phyloP scores from a whole-genome alignment of 1,140 invertebrate genomes.

The Brevipalpus yothersi region DNA sequence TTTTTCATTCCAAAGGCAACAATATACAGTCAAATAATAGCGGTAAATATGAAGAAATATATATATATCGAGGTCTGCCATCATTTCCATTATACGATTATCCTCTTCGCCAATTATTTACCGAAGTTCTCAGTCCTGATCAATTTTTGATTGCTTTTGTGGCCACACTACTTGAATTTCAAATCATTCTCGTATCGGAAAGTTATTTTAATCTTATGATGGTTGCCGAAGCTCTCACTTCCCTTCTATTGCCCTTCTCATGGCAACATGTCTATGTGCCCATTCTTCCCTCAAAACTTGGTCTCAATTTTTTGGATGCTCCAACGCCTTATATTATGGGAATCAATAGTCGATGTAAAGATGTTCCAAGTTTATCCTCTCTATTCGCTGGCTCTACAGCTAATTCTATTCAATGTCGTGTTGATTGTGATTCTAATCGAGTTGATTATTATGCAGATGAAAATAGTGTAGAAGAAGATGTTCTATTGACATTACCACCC shows the following conservation, averaged over 20 bases:
- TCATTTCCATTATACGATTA: slow-evolving; percentile 88
- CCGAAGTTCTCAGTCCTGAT: slow-evolving; percentile 51
- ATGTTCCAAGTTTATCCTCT: background rate
- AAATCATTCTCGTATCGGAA: slow-evolving; percentile 75
- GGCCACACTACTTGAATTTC: slow-evolving; percentile 84
- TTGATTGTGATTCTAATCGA: slow-evolving; percentile 8
- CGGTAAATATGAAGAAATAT: background rate
- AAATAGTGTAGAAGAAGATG: background rate
- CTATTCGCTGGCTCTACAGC: background rate
- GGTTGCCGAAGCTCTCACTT: slow-evolving; percentile 75
- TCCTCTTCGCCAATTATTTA: slow-evolving; percentile 60
- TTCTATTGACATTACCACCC: background rate
- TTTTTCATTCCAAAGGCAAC: background rate
- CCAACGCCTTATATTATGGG: slow-evolving; percentile 99
- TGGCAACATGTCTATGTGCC: slow-evolving; percentile 99
- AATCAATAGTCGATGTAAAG: slow-evolving; percentile 18
- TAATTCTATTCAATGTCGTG: slow-evolving; percentile 4
- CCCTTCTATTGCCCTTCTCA: slow-evolving; percentile 71
- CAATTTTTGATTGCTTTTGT: slow-evolving; percentile 79
- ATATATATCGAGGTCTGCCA: slow-evolving; percentile 22
- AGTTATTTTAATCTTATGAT: slow-evolving; percentile 89
- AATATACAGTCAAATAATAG: background rate
- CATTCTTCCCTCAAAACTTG: slow-evolving; percentile 71
- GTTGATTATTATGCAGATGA: slow-evolving; percentile 1
- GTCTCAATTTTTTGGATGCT: slow-evolving; percentile 85